A percentile compares a stretch with the other conserved stretches of the same genome.
phyloP scores from a whole-genome alignment of 2,113 vertebrate species.

The Herpailurus yagouaroundi region DNA sequence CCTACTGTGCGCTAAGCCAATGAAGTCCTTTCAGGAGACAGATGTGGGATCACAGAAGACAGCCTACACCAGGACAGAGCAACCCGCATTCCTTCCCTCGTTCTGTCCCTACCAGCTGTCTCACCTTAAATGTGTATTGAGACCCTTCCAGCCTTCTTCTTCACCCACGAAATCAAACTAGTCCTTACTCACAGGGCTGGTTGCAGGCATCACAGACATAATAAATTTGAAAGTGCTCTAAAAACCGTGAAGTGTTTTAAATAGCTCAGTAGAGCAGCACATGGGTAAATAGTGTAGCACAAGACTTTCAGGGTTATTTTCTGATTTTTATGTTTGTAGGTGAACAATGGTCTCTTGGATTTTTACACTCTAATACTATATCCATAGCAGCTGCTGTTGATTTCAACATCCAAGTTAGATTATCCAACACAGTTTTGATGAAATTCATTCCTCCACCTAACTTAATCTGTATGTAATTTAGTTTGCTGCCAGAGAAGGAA shows the following conservation, averaged over 20 bases:
- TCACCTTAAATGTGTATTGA: not conserved
- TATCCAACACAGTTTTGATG: slow-evolving; percentile 84
- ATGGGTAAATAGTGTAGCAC: slow-evolving; percentile 53
- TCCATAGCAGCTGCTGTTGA: slow-evolving; percentile 82
- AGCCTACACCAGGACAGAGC: not conserved
- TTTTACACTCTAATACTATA: slow-evolving; percentile 75
- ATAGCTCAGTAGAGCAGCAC: slow-evolving; percentile 5
- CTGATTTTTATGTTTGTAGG: slow-evolving; percentile 70
- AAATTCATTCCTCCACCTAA: slow-evolving; percentile 85
- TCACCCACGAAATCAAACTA: slow-evolving; percentile 2
- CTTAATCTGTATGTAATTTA: slow-evolving; percentile 85
- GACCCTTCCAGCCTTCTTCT: not conserved
- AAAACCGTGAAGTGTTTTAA: slow-evolving; percentile 31
- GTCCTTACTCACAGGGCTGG: not conserved
- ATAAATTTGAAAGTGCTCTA: slow-evolving; percentile 18
- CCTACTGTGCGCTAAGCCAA: slow-evolving; percentile 51
- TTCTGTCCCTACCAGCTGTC: not conserved
- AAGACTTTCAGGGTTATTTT: slow-evolving; percentile 34
- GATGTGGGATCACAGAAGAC: not conserved
- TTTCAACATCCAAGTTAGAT: slow-evolving; percentile 85
- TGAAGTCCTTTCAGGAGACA: not conserved
- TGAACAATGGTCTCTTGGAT: slow-evolving; percentile 59
- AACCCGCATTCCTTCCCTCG: not conserved
- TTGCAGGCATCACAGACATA: not conserved
- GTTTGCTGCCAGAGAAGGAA: slow-evolving; percentile 82